A percentile compares a stretch with the other conserved stretches of the same genome.
Conservation (phyloP, 2,113 vertebrate genomes). For the Circaetus cinerascens region DNA sequence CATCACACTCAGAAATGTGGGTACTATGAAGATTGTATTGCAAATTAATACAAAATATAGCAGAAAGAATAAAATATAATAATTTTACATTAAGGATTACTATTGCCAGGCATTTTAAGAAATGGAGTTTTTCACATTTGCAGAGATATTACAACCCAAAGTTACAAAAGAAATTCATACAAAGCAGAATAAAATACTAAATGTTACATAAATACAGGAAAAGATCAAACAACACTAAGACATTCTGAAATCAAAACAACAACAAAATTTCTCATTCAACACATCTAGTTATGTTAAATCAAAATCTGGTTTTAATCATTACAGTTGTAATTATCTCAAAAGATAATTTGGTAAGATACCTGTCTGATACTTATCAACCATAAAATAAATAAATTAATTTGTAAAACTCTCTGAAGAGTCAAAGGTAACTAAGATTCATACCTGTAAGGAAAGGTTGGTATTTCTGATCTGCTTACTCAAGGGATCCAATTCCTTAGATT, state of each 20-base stretch:
- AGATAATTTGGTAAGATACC: not conserved
- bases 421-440: not conserved
- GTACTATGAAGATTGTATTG: not conserved
- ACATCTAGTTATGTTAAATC: not conserved
- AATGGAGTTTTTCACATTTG: not conserved
- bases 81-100: not conserved
- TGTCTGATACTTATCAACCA: not conserved
- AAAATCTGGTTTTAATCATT: not conserved
- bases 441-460: not conserved
- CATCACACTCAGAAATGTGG: not conserved
- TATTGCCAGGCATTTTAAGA: not conserved
- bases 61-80: not conserved
- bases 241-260: not conserved
- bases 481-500: not conserved
- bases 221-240: not conserved
- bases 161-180: not conserved
- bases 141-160: not conserved
- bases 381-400: not conserved
- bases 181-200: not conserved
- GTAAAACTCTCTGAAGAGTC: not conserved
- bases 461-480: not conserved
- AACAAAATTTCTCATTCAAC: not conserved
- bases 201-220: not conserved
- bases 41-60: not conserved
- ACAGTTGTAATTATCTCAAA: not conserved